phyloP scores from a whole-genome alignment of 2,888 invertebrate genomes.

The Pristionchus japonicus region DNA sequence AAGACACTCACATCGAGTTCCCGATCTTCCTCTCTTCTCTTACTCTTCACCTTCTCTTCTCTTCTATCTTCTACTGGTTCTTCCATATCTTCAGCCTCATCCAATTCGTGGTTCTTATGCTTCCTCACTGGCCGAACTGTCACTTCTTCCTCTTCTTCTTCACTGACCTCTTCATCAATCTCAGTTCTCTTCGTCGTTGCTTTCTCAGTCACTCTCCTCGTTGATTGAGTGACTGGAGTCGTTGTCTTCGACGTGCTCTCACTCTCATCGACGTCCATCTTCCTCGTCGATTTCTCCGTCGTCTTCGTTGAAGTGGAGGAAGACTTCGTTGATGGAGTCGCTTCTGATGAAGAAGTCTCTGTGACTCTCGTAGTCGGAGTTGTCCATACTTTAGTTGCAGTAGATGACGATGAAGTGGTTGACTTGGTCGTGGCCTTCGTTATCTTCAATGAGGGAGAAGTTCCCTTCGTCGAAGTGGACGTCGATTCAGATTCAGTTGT shows the following conservation, averaged over 20 bases:
- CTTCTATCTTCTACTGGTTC: neutral
- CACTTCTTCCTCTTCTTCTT: constrained; percentile 3
- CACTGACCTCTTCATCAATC: neutral
- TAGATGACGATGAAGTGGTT: neutral
- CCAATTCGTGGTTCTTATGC: neutral
- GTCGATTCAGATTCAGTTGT: neutral
- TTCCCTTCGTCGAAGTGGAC: neutral
- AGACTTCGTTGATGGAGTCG: neutral
- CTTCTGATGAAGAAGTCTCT: neutral
- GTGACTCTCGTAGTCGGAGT: neutral
- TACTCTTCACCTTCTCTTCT: neutral
- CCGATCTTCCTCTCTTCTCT: neutral
- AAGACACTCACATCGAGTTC: neutral
- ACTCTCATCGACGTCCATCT: neutral
- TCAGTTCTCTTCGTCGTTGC: neutral
- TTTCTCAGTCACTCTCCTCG: neutral
- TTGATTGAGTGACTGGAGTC: neutral
- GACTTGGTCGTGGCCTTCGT: neutral
- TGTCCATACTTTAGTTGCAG: neutral
- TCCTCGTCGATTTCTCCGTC: neutral
- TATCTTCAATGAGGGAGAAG: neutral
- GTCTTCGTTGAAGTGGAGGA: neutral
- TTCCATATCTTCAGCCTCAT: neutral
- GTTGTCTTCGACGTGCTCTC: neutral
- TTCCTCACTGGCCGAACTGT: neutral